These are phyloP conservation scores for Zoroaster sp. DNA, from an alignment of 53 echinoderm and acorn worm genomes.

Conservation along the genomic window DNA sequence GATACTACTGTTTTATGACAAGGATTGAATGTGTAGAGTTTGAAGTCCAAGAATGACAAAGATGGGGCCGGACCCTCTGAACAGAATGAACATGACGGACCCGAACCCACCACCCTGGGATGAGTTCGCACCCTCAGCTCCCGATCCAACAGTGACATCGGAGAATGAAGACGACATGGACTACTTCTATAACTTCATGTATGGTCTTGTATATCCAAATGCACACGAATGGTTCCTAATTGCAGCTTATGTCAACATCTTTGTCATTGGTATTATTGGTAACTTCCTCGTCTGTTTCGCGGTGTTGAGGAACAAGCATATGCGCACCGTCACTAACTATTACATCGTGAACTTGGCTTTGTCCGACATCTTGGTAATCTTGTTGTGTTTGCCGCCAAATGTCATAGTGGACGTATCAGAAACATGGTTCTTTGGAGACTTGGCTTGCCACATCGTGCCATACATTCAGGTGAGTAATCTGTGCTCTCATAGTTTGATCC, in stretches of 20 bases:
- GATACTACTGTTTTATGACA: too few species aligned
- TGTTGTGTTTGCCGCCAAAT: slow-evolving; percentile 71
- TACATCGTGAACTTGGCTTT: slow-evolving; percentile 80
- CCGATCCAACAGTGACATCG: not conserved
- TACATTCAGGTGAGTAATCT: slow-evolving; percentile 73
- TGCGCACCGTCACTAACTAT: slow-evolving; percentile 86
- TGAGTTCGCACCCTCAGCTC: not conserved
- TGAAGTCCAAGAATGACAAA: not conserved
- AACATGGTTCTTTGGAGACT: slow-evolving; percentile 84
- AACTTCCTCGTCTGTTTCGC: slow-evolving; percentile 80
- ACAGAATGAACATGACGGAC: slow-evolving; percentile 13
- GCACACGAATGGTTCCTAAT: slow-evolving; percentile 81
- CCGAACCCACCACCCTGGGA: not conserved
- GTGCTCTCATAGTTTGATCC: not conserved
- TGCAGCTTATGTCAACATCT: slow-evolving; percentile 58
- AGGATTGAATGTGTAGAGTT: too few species aligned
- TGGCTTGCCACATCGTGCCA: slow-evolving; percentile 65
- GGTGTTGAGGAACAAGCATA: slow-evolving; percentile 76
- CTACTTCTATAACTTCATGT: slow-evolving; percentile 32
- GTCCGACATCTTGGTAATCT: slow-evolving; percentile 71
- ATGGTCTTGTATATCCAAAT: slow-evolving; percentile 55
- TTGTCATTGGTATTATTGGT: slow-evolving; percentile 67
- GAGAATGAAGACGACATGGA: not conserved
- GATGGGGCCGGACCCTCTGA: slow-evolving; percentile 1
- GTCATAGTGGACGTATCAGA: slow-evolving; percentile 74